Evolutionary conservation across 1,140 invertebrate genomes (phyloP).

Genomic region (Drosophila rufa): DNA sequence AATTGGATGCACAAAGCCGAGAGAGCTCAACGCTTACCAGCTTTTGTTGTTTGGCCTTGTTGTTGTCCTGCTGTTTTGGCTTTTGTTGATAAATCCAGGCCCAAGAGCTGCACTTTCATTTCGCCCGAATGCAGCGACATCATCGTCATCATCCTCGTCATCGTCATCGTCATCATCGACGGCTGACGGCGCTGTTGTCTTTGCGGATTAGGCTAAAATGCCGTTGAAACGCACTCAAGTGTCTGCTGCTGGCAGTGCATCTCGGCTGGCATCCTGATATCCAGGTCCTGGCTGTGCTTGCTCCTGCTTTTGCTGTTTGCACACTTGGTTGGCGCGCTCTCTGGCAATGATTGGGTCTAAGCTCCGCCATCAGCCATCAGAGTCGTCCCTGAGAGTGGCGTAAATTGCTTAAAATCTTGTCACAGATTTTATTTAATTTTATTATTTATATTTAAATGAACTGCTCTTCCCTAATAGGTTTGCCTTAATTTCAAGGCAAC

Average conservation of each 20-base stretch:
- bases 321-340: constrained; percentile 26
- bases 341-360: constrained; percentile 50
- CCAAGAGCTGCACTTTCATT: constrained; percentile 52
- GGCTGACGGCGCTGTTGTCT: constrained; percentile 56
- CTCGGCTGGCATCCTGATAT: constrained; percentile 7
- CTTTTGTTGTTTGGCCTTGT: constrained; percentile 25
- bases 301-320: constrained; percentile 5
- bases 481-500: constrained; percentile 1
- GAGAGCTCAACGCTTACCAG: constrained; percentile 24
- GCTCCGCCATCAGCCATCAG: neutral
- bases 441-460: no score
- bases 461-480: neutral
- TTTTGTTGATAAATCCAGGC: constrained; percentile 63
- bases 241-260: constrained; percentile 46
- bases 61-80: constrained; percentile 27
- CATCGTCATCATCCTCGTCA: constrained; percentile 4
- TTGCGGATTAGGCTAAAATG: constrained; percentile 73
- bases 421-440: neutral
- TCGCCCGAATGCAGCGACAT: constrained; percentile 28
- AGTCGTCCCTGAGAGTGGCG: neutral
- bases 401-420: neutral
- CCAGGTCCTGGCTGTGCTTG: neutral
- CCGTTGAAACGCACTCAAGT: constrained; percentile 73
- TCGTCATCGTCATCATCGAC: constrained; percentile 16
- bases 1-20: constrained; percentile 46